These are phyloP conservation scores for Nebria brevicollis DNA, from an alignment of 2,888 invertebrate species.

Conservation along the genomic window DNA sequence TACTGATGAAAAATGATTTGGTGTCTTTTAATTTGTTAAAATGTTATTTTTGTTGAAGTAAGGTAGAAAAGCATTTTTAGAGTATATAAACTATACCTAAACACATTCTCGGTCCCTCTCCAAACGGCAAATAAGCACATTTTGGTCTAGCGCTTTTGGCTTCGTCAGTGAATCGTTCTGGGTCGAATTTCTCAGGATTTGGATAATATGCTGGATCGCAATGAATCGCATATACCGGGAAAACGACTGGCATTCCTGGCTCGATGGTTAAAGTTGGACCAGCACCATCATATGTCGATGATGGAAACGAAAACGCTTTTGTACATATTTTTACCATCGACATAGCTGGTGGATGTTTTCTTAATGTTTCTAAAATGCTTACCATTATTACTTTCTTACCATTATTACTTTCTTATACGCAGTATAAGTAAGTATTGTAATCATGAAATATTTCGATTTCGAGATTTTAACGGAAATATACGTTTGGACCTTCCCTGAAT, in stretches of 20 bases:
- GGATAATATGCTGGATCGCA: slow-evolving; percentile 55
- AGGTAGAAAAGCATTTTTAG: neutral
- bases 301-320: slow-evolving; percentile 42
- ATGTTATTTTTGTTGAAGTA: slow-evolving; percentile 6
- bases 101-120: slow-evolving; percentile 53
- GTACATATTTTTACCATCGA: slow-evolving; percentile 47
- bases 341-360: slow-evolving; percentile 47
- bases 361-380: slow-evolving; percentile 44
- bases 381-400: no score
- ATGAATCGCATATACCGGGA: slow-evolving; percentile 56
- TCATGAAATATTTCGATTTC: no score
- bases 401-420: no score
- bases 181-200: slow-evolving; percentile 58
- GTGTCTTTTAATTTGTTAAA: neutral
- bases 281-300: slow-evolving; percentile 31
- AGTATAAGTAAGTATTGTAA: no score
- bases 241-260: slow-evolving; percentile 53
- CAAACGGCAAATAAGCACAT: slow-evolving; percentile 52
- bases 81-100: slow-evolving; percentile 48
- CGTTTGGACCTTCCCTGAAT: no score
- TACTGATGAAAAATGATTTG: neutral
- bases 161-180: slow-evolving; percentile 56
- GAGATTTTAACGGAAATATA: no score
- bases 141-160: slow-evolving; percentile 51
- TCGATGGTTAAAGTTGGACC: slow-evolving; percentile 47